Base-by-base conservation (phyloP, 2,113 vertebrate species). In the Serranochromis macrocephalus region DNA sequence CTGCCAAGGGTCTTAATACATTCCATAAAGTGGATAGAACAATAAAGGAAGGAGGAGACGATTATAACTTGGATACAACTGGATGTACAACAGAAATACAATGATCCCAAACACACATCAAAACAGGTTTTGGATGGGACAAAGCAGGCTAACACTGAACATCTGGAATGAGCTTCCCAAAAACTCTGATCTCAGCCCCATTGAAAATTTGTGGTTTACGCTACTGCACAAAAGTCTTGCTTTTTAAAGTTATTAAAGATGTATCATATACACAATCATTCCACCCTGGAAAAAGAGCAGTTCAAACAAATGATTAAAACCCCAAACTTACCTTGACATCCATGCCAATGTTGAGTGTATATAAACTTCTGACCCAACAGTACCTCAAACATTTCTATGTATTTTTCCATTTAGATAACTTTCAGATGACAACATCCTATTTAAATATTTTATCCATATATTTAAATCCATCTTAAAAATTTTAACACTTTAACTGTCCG, bases 341-440 rank as follows among this genome's bases (percentile, higher is more conserved):
- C 38, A 71, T 71, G n/a, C 38, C 7, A 14, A 10, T 11, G 21
- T 29, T 73, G 21, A 73, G 68, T 45, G 40, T 17, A 47, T 73
- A 45, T 47, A 45, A 7, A 73, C 68, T 5, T 73, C 40, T 73
- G 4, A 17, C 8, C 1, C 40, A 73, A 17, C 40, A 49, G 24
- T 45, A 82, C 45, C 81, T 83, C 78, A 63, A 84, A 40, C 83
- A 80, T 38, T 84, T 66, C 21, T 82, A 42, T 19, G 42, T 26
- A 2, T 53, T 81, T 79, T 55, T 63, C 53, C n/a, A 45, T 84
- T 47, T 82, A 78, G 82, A 90, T 78, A 86, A 82, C 83, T 21
- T 80, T 86, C 42, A 73, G 40, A 92, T 92, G 89, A 92, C 57
- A 84, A 90, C 84, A 88, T 87, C 83, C 79, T 66, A 36, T 53